Conservation (phyloP, 2,888 invertebrate species). For the Drosophila mercatorum region DNA sequence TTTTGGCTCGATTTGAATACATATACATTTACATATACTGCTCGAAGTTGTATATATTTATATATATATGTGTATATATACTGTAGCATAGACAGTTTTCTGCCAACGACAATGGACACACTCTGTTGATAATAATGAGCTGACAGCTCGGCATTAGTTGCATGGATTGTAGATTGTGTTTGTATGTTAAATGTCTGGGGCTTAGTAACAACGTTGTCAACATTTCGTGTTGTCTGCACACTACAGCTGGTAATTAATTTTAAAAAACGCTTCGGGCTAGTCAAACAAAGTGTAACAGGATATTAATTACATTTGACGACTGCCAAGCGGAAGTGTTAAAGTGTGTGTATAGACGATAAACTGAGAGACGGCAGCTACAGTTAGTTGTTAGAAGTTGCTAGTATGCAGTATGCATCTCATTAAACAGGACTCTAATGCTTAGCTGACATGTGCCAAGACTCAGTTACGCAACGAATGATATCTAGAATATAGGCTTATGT, state of each 20-base stretch:
- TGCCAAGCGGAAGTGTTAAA: conserved; percentile 75
- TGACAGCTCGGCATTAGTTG: conserved; percentile 78
- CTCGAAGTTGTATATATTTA: conserved; percentile 5
- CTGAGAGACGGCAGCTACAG: conserved; percentile 35
- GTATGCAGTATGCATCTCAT: conserved; percentile 16
- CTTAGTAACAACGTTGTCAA: conserved; percentile 77
- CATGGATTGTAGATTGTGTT: conserved; percentile 61
- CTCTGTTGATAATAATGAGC: conserved; percentile 78
- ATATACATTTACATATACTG: conserved; percentile 28
- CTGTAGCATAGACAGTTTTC: conserved; percentile 18
- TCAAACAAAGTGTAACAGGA: conserved; percentile 77
- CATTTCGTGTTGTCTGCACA: conserved; percentile 69
- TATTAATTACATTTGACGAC: conserved; percentile 76
- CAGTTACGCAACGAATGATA: background rate
- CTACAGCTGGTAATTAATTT: conserved; percentile 72
- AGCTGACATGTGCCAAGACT: conserved; percentile 1
- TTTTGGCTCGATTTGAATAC: conserved; percentile 76
- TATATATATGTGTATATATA: conserved; percentile 15
- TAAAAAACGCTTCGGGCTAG: conserved; percentile 75
- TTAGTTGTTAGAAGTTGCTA: conserved; percentile 1
- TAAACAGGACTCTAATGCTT: conserved; percentile 17
- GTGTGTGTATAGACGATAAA: conserved; percentile 71
- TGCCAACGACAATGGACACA: conserved; percentile 55
- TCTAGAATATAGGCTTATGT: too few relatives aligned
- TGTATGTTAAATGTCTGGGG: conserved; percentile 75